Evolutionary conservation across 2,113 vertebrate genomes (phyloP).

Genomic region (Apistogramma diplotaenia): DNA sequence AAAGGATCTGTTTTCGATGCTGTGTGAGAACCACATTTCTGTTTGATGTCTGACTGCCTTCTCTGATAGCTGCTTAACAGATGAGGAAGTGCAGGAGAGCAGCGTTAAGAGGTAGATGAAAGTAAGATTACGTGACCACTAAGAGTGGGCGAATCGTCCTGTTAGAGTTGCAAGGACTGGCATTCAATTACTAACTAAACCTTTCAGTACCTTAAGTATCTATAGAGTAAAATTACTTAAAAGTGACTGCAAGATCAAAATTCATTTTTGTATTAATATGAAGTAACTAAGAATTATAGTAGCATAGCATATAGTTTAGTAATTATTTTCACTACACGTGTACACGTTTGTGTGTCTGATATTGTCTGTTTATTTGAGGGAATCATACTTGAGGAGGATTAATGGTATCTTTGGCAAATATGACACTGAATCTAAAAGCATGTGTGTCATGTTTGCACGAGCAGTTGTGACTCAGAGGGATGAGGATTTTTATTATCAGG

Average conservation of each 20-base stretch:
- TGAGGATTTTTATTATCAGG: not conserved
- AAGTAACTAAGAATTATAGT: not conserved
- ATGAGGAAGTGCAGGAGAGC: conserved; percentile 15
- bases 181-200: not conserved
- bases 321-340: not conserved
- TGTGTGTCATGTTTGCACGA: not conserved
- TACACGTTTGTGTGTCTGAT: not conserved
- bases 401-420: not conserved
- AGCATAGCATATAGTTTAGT: too few relatives aligned
- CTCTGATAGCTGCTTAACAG: conserved; percentile 24
- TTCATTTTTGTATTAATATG: not conserved
- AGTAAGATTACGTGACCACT: not conserved
- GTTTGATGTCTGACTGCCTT: conserved; percentile 36
- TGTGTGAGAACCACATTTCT: not conserved
- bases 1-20: conserved; percentile 7
- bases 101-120: conserved; percentile 45
- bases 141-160: not conserved
- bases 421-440: not conserved
- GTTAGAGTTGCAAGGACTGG: not conserved
- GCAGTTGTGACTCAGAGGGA: not conserved
- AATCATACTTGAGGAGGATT: not conserved
- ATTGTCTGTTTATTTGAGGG: too few relatives aligned
- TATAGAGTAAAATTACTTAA: not conserved
- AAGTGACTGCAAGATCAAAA: not conserved
- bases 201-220: not conserved